Percentiles rank a stretch among this genome's conserved stretches.
Evolutionary conservation across 1,140 invertebrate species (phyloP).

Genomic region (Trachymyrmex septentrionalis): DNA sequence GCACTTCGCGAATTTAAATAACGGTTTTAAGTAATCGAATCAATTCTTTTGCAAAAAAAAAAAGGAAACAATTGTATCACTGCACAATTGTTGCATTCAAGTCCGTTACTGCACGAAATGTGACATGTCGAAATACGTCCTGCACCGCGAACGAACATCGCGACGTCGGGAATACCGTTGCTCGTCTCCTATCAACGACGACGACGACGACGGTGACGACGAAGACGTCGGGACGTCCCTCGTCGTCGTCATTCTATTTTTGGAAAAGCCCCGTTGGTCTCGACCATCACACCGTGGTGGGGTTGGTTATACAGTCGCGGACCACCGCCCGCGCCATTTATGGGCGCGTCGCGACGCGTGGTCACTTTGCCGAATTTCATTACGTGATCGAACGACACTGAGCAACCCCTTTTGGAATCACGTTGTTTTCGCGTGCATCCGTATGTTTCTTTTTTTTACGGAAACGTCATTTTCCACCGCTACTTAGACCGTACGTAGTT

Average conservation of each 20-base stretch:
- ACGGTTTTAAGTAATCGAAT: background rate
- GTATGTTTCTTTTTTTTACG: background rate
- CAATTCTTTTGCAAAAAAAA: background rate
- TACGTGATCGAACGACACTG: slow-evolving; percentile 34
- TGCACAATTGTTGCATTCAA: background rate
- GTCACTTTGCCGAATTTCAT: slow-evolving; percentile 77
- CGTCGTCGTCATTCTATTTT: slow-evolving; percentile 83
- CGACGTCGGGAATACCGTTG: slow-evolving; percentile 38
- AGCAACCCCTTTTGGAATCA: slow-evolving; percentile 7
- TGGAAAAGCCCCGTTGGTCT: slow-evolving; percentile 82
- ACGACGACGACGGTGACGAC: slow-evolving; percentile 42
- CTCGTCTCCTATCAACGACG: slow-evolving; percentile 45
- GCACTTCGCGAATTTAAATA: background rate
- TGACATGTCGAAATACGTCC: background rate
- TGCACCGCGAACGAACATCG: background rate
- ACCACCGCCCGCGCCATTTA: slow-evolving; percentile 86
- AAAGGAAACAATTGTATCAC: background rate
- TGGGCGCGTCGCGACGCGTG: slow-evolving; percentile 82
- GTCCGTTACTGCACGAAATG: background rate
- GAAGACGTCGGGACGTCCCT: slow-evolving; percentile 34
- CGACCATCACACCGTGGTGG: slow-evolving; percentile 75
- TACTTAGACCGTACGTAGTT: background rate
- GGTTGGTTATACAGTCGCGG: slow-evolving; percentile 76
- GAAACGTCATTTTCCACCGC: background rate
- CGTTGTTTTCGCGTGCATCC: background rate